phyloP scores from a whole-genome alignment of 2,113 vertebrate species.

The Pan paniscus region DNA sequence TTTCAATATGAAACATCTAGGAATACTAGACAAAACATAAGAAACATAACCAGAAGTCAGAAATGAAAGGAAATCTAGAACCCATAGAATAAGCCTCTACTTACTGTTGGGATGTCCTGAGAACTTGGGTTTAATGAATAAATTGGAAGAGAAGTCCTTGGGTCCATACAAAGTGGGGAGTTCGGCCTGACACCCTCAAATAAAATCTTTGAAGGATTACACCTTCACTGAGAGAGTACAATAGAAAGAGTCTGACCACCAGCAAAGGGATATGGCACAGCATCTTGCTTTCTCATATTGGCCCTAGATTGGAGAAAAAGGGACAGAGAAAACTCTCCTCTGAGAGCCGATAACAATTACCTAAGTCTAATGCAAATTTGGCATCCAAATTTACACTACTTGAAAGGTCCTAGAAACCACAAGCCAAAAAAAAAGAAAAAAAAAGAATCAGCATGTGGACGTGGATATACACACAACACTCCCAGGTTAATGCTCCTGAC shows the following conservation, averaged over 20 bases:
- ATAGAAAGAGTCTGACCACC: background rate
- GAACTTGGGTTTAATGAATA: background rate
- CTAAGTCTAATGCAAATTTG: background rate
- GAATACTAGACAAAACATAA: background rate
- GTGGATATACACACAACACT: background rate
- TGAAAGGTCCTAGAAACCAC: background rate
- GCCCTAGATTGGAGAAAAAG: background rate
- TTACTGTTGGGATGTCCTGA: background rate
- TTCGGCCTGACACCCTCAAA: background rate
- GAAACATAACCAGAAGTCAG: background rate
- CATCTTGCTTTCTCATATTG: background rate
- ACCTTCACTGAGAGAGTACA: background rate
- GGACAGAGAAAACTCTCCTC: background rate
- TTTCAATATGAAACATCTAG: background rate
- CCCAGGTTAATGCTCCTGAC: background rate
- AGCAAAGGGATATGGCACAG: background rate
- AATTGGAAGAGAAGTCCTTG: background rate
- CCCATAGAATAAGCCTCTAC: background rate
- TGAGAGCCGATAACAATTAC: background rate
- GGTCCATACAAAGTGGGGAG: background rate
- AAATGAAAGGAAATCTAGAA: background rate
- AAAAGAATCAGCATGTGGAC: background rate
- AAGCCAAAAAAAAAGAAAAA: background rate
- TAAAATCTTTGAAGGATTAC: background rate
- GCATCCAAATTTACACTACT: background rate